Evolutionary conservation across 2,113 vertebrate genomes (phyloP), one percentile per base, ranked within the genome.

Genomic region (Lamprologus lemairii): DNA sequence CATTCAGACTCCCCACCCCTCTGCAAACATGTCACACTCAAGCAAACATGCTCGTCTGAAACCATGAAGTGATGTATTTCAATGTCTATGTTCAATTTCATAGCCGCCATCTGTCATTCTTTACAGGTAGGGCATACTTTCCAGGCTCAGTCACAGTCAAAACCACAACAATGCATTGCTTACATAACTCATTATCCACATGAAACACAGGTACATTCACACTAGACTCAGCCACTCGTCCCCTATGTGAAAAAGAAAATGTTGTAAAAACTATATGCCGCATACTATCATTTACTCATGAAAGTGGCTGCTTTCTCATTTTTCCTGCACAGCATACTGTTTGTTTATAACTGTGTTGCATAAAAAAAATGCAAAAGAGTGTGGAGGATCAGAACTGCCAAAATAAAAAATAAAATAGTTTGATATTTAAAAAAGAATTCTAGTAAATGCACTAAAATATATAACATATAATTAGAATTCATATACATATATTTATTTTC

Each of bases 1-100:
- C 86, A 89, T 89, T 84, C 87, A 91, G 82, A 84, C 88, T 81
- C 83, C 81, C 80, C 92, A 85, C 85, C 91, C 92, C 57, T 83
- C 63, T 71, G 82, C 86, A 94, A 93, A 91, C 94, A 95, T 92
- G 91, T 92, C 93, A 92, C 92, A 94, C 86, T 93, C 91, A 94
- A 93, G 93, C 92, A 93, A 90, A 90, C 93, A 90, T 9, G 47
- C 88, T 84, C 28, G 55, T 86, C 87, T 47, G 83, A 89, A 85
- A 92, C 86, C 83, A 84, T 88, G 81, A 83, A 91, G 86, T 87
- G 86, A 93, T 92, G 85, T 80, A 83, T 92, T 86, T 89, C 89
- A 88, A 87, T 83, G 85, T 88, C 87, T 85, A 35, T 68, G 65
- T 90, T 93, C 90, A 82, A 83, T 92, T 91, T 88, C 91, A 91